Percentiles rank a stretch among this genome's conserved stretches.
Conservation (phyloP, 2,888 invertebrate genomes). For the Agriotes lineatus region DNA sequence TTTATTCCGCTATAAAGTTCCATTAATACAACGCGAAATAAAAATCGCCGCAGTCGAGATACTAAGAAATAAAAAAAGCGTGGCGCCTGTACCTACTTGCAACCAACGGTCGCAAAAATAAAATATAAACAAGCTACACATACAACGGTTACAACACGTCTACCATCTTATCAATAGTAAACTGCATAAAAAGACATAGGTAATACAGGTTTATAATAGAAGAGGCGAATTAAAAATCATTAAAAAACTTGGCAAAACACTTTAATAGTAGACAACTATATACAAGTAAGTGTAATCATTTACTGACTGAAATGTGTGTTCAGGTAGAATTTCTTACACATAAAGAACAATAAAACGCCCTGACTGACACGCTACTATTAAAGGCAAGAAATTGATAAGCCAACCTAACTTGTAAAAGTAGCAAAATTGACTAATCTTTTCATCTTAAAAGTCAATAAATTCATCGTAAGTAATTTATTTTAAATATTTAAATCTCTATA, state of each 20-base stretch:
- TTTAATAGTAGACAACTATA: constrained; percentile 32
- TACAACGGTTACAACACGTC: too few relatives aligned
- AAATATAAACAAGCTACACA: too few relatives aligned
- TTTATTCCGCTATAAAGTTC: constrained; percentile 6
- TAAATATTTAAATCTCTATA: constrained; percentile 5
- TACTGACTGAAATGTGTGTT: constrained; percentile 25
- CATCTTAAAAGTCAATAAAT: neutral
- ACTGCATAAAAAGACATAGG: too few relatives aligned
- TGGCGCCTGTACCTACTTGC: constrained; percentile 5
- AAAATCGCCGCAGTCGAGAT: neutral
- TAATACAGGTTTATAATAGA: too few relatives aligned
- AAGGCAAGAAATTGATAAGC: constrained; percentile 7
- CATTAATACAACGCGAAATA: neutral
- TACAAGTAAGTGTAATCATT: constrained; percentile 23
- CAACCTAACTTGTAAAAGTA: constrained; percentile 1
- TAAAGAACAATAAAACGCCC: constrained; percentile 25
- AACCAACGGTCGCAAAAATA: too few relatives aligned
- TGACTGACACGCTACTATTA: constrained; percentile 18
- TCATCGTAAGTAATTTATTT: neutral
- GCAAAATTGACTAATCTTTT: constrained; percentile 6
- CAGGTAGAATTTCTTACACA: constrained; percentile 23
- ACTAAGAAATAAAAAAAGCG: neutral
- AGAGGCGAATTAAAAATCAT: neutral
- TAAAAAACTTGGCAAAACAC: constrained; percentile 22
- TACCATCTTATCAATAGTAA: too few relatives aligned